Evolutionary conservation across 1,140 invertebrate genomes (phyloP).

Genomic region (Diplogasteroides magnus): DNA sequence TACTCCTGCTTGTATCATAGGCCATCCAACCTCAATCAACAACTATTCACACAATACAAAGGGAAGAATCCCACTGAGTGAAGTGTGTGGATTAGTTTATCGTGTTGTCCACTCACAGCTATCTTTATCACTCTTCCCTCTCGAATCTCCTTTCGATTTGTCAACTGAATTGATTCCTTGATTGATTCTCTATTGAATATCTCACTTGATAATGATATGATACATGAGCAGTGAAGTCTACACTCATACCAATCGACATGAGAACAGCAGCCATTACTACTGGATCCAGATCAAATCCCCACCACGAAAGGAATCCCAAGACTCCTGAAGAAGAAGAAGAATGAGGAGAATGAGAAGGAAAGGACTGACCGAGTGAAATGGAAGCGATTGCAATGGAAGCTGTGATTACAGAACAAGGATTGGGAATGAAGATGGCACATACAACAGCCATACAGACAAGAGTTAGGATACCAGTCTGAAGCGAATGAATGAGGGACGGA

Average conservation of each 20-base stretch:
- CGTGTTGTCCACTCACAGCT: slow-evolving; percentile 39
- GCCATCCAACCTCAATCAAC: slow-evolving; percentile 83
- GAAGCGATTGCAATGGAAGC: slow-evolving; percentile 56
- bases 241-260: slow-evolving; percentile 59
- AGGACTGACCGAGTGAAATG: slow-evolving; percentile 49
- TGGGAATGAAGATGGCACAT: slow-evolving; percentile 58
- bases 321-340: slow-evolving; percentile 37
- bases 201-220: slow-evolving; percentile 60
- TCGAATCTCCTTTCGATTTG: slow-evolving; percentile 56
- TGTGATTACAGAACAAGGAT: slow-evolving; percentile 55
- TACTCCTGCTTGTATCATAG: slow-evolving; percentile 78
- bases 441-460: slow-evolving; percentile 57
- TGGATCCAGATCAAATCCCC: slow-evolving; percentile 57
- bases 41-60: no score
- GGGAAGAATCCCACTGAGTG: no score
- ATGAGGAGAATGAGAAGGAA: no score
- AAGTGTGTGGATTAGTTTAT: slow-evolving; percentile 61
- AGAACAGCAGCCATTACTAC: slow-evolving; percentile 58
- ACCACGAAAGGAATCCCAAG: slow-evolving; percentile 57
- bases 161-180: slow-evolving; percentile 12
- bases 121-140: slow-evolving; percentile 37
- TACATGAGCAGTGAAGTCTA: slow-evolving; percentile 59
- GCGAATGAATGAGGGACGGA: not conserved
- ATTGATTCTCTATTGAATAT: not conserved
- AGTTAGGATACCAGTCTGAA: slow-evolving; percentile 56